Evolutionary conservation across 2,888 invertebrate genomes (phyloP).

Genomic region (Auanema freiburgensis): DNA sequence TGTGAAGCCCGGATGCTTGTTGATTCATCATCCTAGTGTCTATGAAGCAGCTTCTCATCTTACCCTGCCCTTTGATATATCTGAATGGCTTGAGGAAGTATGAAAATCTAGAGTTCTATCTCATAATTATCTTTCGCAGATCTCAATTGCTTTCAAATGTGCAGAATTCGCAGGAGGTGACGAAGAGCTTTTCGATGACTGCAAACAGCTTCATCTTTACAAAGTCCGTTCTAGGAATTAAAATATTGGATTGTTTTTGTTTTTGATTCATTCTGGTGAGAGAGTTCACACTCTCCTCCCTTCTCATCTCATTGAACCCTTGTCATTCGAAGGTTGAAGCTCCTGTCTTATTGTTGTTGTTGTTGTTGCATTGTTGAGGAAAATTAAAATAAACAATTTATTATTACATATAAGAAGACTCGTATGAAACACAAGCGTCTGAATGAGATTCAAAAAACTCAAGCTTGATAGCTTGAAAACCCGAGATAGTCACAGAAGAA

Average conservation of each 20-base stretch:
- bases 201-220: constrained; percentile 12
- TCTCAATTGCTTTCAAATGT: constrained; percentile 29
- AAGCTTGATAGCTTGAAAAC: too few relatives aligned
- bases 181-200: constrained; percentile 40
- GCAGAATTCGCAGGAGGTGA: constrained; percentile 34
- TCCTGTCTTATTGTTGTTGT: too few relatives aligned
- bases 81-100: constrained; percentile 50
- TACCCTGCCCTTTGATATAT: constrained; percentile 40
- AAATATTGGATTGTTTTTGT: neutral
- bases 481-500: too few relatives aligned
- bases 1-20: constrained; percentile 36
- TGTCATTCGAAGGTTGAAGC: too few relatives aligned
- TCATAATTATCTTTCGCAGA: constrained; percentile 17
- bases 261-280: neutral
- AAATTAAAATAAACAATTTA: too few relatives aligned
- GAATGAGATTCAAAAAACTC: too few relatives aligned
- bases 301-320: neutral
- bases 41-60: constrained; percentile 42
- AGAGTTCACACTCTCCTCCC: neutral
- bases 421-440: too few relatives aligned
- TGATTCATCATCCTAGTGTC: constrained; percentile 51
- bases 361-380: too few relatives aligned
- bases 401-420: too few relatives aligned
- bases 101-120: constrained; percentile 3
- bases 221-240: constrained; percentile 1